Conservation (phyloP, 2,797 vertebrate genomes). For the Gambelia wislizenii region DNA sequence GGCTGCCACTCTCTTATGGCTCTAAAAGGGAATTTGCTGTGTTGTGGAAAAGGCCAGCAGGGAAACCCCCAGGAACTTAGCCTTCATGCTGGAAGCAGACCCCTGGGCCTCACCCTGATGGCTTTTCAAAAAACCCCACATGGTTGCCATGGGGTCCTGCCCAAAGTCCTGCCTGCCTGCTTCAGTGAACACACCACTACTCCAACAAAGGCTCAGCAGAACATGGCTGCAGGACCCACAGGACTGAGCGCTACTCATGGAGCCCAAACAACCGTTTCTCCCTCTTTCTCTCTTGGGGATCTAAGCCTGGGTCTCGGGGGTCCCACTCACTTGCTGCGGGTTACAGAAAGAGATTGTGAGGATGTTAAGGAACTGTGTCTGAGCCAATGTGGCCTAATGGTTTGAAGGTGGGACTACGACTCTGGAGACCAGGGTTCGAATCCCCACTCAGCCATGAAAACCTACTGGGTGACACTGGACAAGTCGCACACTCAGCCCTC, state of each 20-base stretch:
- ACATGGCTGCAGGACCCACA: not conserved
- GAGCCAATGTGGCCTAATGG: too few species aligned
- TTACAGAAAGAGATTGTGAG: not conserved
- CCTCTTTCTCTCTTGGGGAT: too few species aligned
- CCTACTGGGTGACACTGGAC: too few species aligned
- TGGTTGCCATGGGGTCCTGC: too few species aligned
- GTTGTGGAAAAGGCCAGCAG: not conserved
- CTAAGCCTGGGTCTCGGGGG: not conserved
- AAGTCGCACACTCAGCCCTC: too few species aligned
- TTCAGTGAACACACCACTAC: not conserved
- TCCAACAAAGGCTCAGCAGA: not conserved
- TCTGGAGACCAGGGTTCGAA: too few species aligned
- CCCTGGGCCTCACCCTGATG: not conserved
- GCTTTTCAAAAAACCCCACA: not conserved
- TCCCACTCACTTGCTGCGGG: accelerated
- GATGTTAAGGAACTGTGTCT: slow-evolving; percentile 51
- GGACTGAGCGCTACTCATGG: not conserved
- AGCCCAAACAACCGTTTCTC: not conserved
- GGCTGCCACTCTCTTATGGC: slow-evolving; percentile 95
- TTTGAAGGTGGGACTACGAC: too few species aligned
- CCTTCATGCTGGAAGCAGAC: slow-evolving; percentile 41
- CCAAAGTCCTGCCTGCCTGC: not conserved
- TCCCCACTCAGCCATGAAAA: too few species aligned
- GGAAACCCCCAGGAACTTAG: not conserved
- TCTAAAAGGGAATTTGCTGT: slow-evolving; percentile 82